phyloP scores from a whole-genome alignment of 1,140 invertebrate species.

The Trichogramma pretiosum region DNA sequence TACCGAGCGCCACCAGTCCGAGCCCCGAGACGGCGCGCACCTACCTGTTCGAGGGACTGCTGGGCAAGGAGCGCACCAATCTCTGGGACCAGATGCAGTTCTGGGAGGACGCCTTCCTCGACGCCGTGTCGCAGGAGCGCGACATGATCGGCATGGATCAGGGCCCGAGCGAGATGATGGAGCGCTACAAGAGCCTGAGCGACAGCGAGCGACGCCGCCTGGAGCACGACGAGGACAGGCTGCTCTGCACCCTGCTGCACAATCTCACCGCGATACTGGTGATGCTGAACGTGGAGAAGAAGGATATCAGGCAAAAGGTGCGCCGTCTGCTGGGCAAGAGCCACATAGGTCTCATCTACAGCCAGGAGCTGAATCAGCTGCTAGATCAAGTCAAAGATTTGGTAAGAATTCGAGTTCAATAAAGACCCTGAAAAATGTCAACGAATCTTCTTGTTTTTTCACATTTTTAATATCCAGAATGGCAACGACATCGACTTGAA shows the following conservation, averaged over 20 bases:
- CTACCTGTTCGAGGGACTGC: conserved; percentile 78
- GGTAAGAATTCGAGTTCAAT: conserved; percentile 51
- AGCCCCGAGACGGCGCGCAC: conserved; percentile 79
- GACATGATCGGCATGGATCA: conserved; percentile 99
- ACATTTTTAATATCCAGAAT: conserved; percentile 49
- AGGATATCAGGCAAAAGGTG: conserved; percentile 85
- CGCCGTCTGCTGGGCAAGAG: conserved; percentile 91
- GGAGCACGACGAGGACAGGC: conserved; percentile 95
- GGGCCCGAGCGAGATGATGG: conserved; percentile 98
- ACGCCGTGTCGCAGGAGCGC: conserved; percentile 96
- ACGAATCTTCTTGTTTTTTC: neutral
- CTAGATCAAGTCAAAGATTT: conserved; percentile 91
- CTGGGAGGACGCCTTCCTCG: conserved; percentile 98
- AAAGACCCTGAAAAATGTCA: neutral
- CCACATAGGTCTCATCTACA: conserved; percentile 95
- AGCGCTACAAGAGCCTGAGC: conserved; percentile 89
- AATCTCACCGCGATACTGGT: conserved; percentile 95
- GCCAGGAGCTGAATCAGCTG: conserved; percentile 93
- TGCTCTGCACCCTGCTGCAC: conserved; percentile 91
- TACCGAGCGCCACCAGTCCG: conserved; percentile 70
- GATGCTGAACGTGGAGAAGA: conserved; percentile 82
- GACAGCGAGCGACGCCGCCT: conserved; percentile 90
- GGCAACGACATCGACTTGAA: conserved; percentile 96
- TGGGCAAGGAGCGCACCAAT: conserved; percentile 67
- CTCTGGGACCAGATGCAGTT: conserved; percentile 99